A percentile compares a stretch with the other conserved stretches of the same genome.
Evolutionary conservation across 2,113 vertebrate species (phyloP).

Genomic region (Bujurquina vittata): DNA sequence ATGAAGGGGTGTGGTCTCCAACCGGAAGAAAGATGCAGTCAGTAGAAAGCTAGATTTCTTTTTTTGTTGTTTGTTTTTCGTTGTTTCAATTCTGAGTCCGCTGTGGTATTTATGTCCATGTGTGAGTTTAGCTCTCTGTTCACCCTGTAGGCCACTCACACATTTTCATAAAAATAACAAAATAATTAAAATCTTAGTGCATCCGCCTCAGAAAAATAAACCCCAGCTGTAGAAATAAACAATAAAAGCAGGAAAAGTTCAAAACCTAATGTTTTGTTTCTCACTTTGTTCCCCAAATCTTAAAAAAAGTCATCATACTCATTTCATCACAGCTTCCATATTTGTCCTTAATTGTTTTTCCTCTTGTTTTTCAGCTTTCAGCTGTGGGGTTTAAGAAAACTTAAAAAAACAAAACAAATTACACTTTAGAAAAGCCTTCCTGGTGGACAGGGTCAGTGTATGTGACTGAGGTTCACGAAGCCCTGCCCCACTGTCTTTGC

Average conservation of each 20-base stretch:
- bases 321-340: conserved; percentile 79
- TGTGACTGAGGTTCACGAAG: conserved; percentile 92
- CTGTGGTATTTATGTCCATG: conserved; percentile 48
- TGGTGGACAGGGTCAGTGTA: conserved; percentile 95
- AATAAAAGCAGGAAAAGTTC: conserved; percentile 90
- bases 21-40: conserved; percentile 73
- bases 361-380: conserved; percentile 76
- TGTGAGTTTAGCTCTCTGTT: conserved; percentile 65
- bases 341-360: conserved; percentile 74
- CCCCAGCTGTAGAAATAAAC: conserved; percentile 83
- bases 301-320: conserved; percentile 83
- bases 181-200: conserved; percentile 99
- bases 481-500: conserved; percentile 71
- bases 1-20: conserved; percentile 77
- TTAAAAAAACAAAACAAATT: conserved; percentile 83
- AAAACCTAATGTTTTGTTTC: conserved; percentile 80
- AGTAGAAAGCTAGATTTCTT: conserved; percentile 81
- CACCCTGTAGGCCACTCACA: conserved; percentile 89
- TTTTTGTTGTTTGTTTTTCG: conserved; percentile 23
- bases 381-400: conserved; percentile 86
- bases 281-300: conserved; percentile 87
- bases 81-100: conserved; percentile 81
- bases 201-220: conserved; percentile 88
- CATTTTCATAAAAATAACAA: conserved; percentile 84
- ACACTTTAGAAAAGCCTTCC: conserved; percentile 85